Percentiles rank a stretch among this genome's conserved stretches.
These are phyloP conservation scores for Labeo catla DNA, from an alignment of 2,113 vertebrate species.

Conservation along the genomic window DNA sequence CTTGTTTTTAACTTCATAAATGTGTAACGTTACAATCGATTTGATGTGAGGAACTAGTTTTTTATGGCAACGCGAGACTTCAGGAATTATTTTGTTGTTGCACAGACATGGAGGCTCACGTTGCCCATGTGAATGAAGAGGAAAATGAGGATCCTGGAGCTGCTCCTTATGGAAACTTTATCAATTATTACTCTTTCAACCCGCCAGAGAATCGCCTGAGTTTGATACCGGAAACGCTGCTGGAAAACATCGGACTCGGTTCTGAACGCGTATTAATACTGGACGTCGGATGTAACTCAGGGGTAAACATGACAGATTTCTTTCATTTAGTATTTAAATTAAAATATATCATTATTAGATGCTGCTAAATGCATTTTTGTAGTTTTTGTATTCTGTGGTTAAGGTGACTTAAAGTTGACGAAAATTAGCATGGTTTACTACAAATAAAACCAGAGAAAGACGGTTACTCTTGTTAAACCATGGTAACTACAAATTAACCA, in stretches of 20 bases:
- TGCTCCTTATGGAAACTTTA: constrained; percentile 90
- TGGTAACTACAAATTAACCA: no score
- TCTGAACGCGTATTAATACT: constrained; percentile 75
- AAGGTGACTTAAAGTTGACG: no score
- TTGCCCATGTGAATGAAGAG: not conserved
- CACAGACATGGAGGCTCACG: constrained; percentile 65
- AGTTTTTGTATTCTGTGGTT: not conserved
- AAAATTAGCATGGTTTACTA: no score
- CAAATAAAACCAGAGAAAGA: no score
- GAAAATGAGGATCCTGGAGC: constrained; percentile 77
- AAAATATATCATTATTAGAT: no score
- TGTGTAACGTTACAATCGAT: not conserved
- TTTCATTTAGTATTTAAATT: not conserved
- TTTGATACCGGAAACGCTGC: constrained; percentile 80
- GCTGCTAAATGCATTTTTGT: not conserved
- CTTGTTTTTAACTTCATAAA: not conserved
- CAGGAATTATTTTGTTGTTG: constrained; percentile 47
- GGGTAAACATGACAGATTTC: constrained; percentile 72
- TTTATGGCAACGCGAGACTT: not conserved
- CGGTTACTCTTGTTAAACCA: no score
- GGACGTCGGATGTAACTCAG: constrained; percentile 94
- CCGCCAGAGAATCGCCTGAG: constrained; percentile 85
- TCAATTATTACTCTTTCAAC: constrained; percentile 89
- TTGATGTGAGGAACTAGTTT: not conserved
- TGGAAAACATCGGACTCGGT: constrained; percentile 69